Evolutionary conservation across 2,797 vertebrate species (phyloP), one percentile per base, ranked within the genome.

Genomic region (Sebastes glaucus): DNA sequence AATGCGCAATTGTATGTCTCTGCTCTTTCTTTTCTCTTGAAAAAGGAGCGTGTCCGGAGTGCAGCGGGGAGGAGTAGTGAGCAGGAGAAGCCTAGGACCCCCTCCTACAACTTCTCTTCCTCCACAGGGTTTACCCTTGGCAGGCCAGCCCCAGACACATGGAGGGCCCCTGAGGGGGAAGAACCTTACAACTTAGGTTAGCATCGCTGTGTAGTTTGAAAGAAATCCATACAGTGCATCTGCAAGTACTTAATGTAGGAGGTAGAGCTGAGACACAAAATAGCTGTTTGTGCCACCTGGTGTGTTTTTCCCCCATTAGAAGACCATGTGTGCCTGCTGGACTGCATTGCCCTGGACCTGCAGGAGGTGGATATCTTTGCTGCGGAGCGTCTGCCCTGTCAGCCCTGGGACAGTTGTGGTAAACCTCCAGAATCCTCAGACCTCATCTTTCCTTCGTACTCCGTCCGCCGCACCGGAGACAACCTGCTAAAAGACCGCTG

Each of bases 311-410:
- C 38, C 38, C 25, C 10, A 1, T 49, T 11, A 98, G 98, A 97
- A 87, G 96, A 96, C 46, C 97, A 97, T 1, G 75, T 96, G 76
- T 99, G 98, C 88, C 94, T 99, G 86, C 83, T 99, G 85, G 99
- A 99, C 93, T 99, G 98, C 94, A 97, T 99, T 64, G 90, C 97
- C 3, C 92, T 99, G 83, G 98, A 99, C 85, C 96, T 99, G 57
- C 98, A 99, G 90, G 97, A 99, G 93, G 97, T 99, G 97, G 95
- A 99, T 84, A 97, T 99, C 84, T 99, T 99, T 92, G 97, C 98
- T 33, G 99, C 98, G 0, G 95, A 98, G 87, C 95, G 96, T 5
- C 83, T 90, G 1, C 94, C 96, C 10, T 92, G 90, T 56, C 96
- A 96, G 10, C 90, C 92, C 18, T 82, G 92, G 80, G 87, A 91